Evolutionary conservation across 2,113 vertebrate species (phyloP).

Genomic region (Prolemur simus): DNA sequence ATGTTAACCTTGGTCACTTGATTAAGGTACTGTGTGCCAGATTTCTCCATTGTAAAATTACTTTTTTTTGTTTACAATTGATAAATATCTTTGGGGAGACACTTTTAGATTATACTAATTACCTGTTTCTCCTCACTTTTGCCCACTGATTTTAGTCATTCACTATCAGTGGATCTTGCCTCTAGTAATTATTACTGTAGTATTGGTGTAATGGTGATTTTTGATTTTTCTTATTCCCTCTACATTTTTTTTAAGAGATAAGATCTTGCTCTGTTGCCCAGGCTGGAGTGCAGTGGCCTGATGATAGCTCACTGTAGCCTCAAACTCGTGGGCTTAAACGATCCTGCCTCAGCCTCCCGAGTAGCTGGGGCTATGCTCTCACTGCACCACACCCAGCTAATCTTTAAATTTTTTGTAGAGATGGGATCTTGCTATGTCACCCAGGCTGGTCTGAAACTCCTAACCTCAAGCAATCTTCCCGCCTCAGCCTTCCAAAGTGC

Average conservation of each 20-base stretch:
- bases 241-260: not conserved
- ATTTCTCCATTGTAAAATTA: not conserved
- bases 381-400: no score
- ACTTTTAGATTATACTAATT: not conserved
- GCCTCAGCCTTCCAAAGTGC: no score
- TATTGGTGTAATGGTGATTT: not conserved
- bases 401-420: no score
- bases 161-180: not conserved
- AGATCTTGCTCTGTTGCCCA: no score
- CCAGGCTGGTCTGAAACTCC: no score
- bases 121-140: not conserved
- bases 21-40: not conserved
- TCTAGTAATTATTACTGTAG: not conserved
- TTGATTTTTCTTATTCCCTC: not conserved
- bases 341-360: no score
- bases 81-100: not conserved
- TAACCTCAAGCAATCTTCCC: no score
- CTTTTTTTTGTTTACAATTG: not conserved
- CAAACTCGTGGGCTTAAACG: no score
- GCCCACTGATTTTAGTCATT: not conserved
- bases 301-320: no score
- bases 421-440: no score
- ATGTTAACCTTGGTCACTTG: not conserved
- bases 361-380: no score
- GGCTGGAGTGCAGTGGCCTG: no score